Evolutionary conservation across 2,113 vertebrate genomes (phyloP), one percentile per base, ranked within the genome.

Genomic region (Riparia riparia): DNA sequence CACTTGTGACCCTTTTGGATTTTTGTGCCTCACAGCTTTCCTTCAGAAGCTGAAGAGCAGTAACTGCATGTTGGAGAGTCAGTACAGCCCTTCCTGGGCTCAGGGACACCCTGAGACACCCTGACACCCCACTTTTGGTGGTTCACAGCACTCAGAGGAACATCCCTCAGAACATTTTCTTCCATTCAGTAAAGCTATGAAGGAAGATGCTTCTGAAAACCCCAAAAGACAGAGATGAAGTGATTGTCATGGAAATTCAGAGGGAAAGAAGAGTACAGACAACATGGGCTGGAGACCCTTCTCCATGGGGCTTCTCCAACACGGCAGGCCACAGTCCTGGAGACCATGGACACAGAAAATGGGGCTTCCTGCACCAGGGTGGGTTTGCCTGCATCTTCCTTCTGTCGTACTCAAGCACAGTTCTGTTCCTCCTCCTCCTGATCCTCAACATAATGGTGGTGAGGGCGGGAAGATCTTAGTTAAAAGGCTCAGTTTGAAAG

Each of bases 41-140:
- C 20, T 66, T 86, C 34, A 65, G 54, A 84, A 96, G n/a, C 45
- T 39, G 26, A 79, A 89, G 31, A 89, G 7, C 32, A 80, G 49
- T 0, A 5, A 12, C 14, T 41, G 13, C 12, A 3, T 45, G 9
- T 53, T 57, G 32, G 69, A 72, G 25, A 12, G 17, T 42, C n/a
- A 57, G 32, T 14, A 47, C 24, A 86, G 17, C 24, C 19, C 34
- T 76, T 37, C 19, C 11, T 6, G 5, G 6, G 19, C 16, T 29
- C 4, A 1, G 12, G n/a, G 51, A 17, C 16, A 72, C 14, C 21
- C 47, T 28, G 9, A n/a, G n/a, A n/a, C n/a, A n/a, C n/a, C n/a
- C n/a, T n/a, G n/a, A n/a, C 11, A 2, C 18, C 6, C 18, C 24
- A 11, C 5, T 10, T 3, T 24, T 19, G 25, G 7, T 19, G 2